Base-by-base conservation (phyloP, 2,113 vertebrate species). In the Echinops telfairi region DNA sequence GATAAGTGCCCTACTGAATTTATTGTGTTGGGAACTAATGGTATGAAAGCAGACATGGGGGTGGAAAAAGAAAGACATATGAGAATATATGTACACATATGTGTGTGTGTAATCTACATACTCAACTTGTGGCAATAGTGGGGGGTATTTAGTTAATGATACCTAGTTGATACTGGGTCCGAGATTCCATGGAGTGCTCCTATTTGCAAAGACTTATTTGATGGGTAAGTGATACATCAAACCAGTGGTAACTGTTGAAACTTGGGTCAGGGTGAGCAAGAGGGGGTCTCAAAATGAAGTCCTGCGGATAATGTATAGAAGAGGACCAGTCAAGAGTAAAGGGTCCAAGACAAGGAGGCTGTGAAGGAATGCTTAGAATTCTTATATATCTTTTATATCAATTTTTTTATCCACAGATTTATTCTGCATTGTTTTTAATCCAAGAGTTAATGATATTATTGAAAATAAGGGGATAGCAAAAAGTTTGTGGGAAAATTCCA, bases 241-340 rank as follows among this genome's bases (percentile, higher is more conserved):
- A 8, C 68, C 29, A 64, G 6, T 79, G 40, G 19, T 57, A 79
- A 62, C 70, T 78, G 83, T 57, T 78, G 58, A 92, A 86, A 77
- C 76, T 33, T 47, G 58, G 47, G 33, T 92, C n/a, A 71, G 82
- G 38, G 77, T 82, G 58, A 71, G 77, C 82, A 43, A 90, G 75
- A 47, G 81, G 36, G 47, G 70, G 20, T 60, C 68, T 89, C 68
- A 86, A 70, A 95, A 91, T 70, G 77, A 91, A 95, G 14, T 31
- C 38, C 19, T 66, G 40, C 25, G 29, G 3, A 16, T 93, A 79
- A 73, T 60, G 5, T 80, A 27, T 14, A 88, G 68, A 38, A 86
- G 62, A 33, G 83, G 40, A 77, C 15, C 47, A 66, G 6, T 79
- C 6, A 58, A 36, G 88, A 64, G 57, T 57, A 92, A 90, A 58